Evolutionary conservation across 1,140 invertebrate species (phyloP).

Genomic region (Anthonomus grandis): DNA sequence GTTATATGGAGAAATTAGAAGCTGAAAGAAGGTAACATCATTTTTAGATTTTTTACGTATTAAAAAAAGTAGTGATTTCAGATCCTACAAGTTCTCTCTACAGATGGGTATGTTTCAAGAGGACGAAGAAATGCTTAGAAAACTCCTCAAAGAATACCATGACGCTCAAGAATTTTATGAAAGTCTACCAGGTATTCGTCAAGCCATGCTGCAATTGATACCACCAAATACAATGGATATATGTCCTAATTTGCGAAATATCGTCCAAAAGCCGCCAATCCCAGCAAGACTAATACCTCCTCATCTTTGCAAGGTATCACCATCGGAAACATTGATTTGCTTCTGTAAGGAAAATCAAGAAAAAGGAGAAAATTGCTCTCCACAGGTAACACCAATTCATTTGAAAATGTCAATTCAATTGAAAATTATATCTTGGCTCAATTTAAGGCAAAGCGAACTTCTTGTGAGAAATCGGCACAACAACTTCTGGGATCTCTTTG

Average conservation of each 20-base stretch:
- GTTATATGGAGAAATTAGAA: constrained; percentile 27
- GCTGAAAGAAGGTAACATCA: constrained; percentile 11
- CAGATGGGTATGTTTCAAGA: background rate
- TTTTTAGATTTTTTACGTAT: too few species aligned
- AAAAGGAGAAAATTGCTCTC: background rate
- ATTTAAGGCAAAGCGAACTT: constrained; percentile 8
- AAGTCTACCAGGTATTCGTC: constrained; percentile 1
- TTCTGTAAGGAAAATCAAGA: constrained; percentile 14
- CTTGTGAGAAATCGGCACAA: constrained; percentile 16
- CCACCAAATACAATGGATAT: background rate
- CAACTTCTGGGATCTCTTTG: constrained; percentile 8
- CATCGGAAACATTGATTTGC: constrained; percentile 10
- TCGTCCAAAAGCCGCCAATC: background rate
- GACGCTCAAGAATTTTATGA: constrained; percentile 11
- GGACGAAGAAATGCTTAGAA: background rate
- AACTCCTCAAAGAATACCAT: constrained; percentile 6
- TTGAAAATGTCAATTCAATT: too few species aligned
- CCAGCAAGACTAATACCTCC: background rate
- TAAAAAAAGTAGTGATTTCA: background rate
- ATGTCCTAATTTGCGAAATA: constrained; percentile 10
- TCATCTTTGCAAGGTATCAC: constrained; percentile 11
- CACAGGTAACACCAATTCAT: too few species aligned
- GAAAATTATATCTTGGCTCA: too few species aligned
- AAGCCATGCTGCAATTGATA: constrained; percentile 11
- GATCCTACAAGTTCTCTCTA: background rate